These are phyloP conservation scores for Prenolepis imparis DNA, from an alignment of 2,888 invertebrate species.

Conservation along the genomic window DNA sequence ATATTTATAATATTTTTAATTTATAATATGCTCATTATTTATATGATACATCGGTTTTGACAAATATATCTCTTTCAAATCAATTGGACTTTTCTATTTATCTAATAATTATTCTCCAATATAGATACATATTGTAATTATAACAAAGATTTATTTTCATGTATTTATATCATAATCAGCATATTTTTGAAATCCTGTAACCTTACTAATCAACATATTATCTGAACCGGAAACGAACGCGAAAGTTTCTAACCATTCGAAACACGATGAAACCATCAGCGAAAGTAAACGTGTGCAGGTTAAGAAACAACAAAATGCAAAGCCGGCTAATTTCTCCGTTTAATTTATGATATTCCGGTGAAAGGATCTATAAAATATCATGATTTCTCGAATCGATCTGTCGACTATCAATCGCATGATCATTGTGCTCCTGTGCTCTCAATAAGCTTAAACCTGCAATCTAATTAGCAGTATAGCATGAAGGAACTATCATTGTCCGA, in stretches of 20 bases:
- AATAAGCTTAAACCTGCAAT: slow-evolving; percentile 44
- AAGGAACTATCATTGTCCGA: slow-evolving; percentile 36
- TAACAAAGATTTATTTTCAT: neutral
- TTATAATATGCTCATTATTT: neutral
- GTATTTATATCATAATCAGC: neutral
- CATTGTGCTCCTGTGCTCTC: slow-evolving; percentile 30
- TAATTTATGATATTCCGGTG: slow-evolving; percentile 81
- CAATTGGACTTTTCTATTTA: neutral
- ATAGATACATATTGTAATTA: neutral
- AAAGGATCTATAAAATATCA: slow-evolving; percentile 73
- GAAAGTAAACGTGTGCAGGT: slow-evolving; percentile 73
- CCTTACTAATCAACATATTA: slow-evolving; percentile 14
- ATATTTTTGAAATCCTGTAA: neutral
- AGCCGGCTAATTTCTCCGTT: slow-evolving; percentile 80
- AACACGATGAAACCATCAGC: slow-evolving; percentile 79
- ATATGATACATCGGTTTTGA: neutral
- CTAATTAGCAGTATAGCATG: slow-evolving; percentile 72
- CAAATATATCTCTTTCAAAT: neutral
- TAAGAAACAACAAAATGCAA: slow-evolving; percentile 75
- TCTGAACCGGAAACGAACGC: slow-evolving; percentile 60
- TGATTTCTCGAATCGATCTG: slow-evolving; percentile 66
- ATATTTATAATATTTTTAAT: neutral
- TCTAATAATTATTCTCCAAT: neutral
- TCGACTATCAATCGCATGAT: slow-evolving; percentile 59
- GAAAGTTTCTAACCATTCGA: slow-evolving; percentile 64